A percentile compares a stretch with the other conserved stretches of the same genome.
These are phyloP conservation scores for Caenorhabditis wallacei DNA, from an alignment of 2,888 invertebrate genomes.

Conservation along the genomic window DNA sequence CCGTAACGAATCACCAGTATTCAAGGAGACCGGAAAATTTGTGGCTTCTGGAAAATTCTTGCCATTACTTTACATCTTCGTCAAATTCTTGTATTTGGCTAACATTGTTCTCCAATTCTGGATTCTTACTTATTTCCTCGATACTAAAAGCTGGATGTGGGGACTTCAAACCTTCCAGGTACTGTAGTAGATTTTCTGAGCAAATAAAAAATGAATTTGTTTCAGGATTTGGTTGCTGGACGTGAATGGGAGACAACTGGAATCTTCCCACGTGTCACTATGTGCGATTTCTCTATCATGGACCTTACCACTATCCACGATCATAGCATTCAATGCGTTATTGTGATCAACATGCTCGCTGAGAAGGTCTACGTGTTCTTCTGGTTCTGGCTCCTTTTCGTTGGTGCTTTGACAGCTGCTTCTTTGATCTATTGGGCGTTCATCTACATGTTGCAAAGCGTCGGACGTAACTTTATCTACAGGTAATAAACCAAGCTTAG, in stretches of 20 bases:
- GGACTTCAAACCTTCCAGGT: conserved; percentile 72
- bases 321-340: conserved; percentile 82
- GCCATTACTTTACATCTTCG: conserved; percentile 65
- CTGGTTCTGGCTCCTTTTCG: conserved; percentile 82
- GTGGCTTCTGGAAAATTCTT: conserved; percentile 67
- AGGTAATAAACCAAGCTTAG: no score
- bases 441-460: conserved; percentile 52
- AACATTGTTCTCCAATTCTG: conserved; percentile 75
- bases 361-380: conserved; percentile 69
- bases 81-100: conserved; percentile 72
- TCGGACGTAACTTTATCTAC: conserved; percentile 71
- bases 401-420: conserved; percentile 73
- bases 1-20: conserved; percentile 62
- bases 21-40: conserved; percentile 40
- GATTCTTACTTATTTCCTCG: conserved; percentile 75
- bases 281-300: conserved; percentile 72
- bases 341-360: conserved; percentile 77
- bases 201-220: background rate
- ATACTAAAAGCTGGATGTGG: conserved; percentile 71
- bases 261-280: conserved; percentile 75
- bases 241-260: conserved; percentile 75
- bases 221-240: conserved; percentile 66
- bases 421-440: conserved; percentile 76
- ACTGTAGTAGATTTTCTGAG: background rate
- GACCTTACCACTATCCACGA: conserved; percentile 73